These are phyloP conservation scores for Drosophila teissieri DNA, from an alignment of 1,140 invertebrate genomes.

Conservation along the genomic window DNA sequence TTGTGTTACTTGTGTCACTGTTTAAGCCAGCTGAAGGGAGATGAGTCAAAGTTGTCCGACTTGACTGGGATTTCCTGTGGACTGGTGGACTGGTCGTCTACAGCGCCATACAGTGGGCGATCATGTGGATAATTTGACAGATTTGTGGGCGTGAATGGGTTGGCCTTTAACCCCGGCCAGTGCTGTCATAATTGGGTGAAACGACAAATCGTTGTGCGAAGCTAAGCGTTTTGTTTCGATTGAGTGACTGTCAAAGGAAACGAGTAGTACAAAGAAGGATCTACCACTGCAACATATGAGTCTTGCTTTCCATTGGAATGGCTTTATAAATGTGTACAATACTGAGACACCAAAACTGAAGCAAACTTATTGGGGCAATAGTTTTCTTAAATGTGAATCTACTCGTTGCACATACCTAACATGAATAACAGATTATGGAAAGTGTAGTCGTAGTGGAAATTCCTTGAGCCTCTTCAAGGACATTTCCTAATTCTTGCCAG, in stretches of 20 bases:
- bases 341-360: not conserved
- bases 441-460: not conserved
- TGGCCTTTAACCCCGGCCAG: conserved; percentile 16
- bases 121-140: conserved; percentile 54
- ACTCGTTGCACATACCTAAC: no score
- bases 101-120: conserved; percentile 17
- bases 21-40: conserved; percentile 41
- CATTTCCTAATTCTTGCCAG: conserved; percentile 11
- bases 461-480: conserved; percentile 2
- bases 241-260: not conserved
- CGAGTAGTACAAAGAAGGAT: not conserved
- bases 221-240: not conserved
- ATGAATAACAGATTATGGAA: not conserved
- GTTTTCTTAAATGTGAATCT: no score
- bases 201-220: conserved; percentile 16
- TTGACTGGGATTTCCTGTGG: conserved; percentile 43
- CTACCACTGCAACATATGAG: not conserved
- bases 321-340: no score
- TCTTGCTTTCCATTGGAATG: not conserved
- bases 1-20: conserved; percentile 41
- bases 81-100: not conserved
- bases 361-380: not conserved
- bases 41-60: conserved; percentile 36
- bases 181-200: conserved; percentile 40
- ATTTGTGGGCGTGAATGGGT: conserved; percentile 29